These are phyloP conservation scores for Botrylloides violaceus DNA, from an alignment of 23 tunicate genomes.

Conservation along the genomic window DNA sequence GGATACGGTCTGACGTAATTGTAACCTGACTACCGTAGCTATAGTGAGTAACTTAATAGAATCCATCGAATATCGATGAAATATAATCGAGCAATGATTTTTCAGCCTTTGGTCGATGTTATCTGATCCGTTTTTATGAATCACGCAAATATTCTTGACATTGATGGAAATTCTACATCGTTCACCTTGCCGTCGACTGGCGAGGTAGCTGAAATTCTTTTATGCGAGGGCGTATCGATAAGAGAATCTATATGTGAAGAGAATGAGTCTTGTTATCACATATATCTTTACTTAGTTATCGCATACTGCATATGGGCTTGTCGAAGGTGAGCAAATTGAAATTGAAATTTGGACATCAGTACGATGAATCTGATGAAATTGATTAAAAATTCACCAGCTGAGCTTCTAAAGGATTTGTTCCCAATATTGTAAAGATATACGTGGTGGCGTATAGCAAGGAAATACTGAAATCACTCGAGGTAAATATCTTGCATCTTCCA, in stretches of 20 bases:
- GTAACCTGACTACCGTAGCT: not conserved
- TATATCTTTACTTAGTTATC: too few species aligned
- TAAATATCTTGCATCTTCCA: too few species aligned
- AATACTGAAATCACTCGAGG: too few species aligned
- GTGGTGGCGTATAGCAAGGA: too few species aligned
- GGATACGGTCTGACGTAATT: not conserved
- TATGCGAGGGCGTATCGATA: not conserved
- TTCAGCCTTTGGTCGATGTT: not conserved
- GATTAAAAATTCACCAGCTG: too few species aligned
- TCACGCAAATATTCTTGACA: not conserved
- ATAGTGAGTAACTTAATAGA: slow-evolving; percentile 1
- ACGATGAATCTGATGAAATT: too few species aligned
- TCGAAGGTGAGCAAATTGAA: too few species aligned
- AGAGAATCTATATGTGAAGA: not conserved
- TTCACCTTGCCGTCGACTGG: not conserved
- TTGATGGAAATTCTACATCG: not conserved
- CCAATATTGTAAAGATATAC: too few species aligned
- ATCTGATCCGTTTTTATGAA: not conserved
- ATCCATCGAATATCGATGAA: not conserved
- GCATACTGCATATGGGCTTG: too few species aligned
- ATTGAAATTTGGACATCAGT: too few species aligned
- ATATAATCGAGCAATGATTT: not conserved
- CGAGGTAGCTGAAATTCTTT: not conserved
- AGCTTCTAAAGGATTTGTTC: too few species aligned
- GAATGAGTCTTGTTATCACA: not conserved